These are phyloP conservation scores for Ridgeia piscesae DNA, from an alignment of 1,140 invertebrate genomes.

Conservation along the genomic window DNA sequence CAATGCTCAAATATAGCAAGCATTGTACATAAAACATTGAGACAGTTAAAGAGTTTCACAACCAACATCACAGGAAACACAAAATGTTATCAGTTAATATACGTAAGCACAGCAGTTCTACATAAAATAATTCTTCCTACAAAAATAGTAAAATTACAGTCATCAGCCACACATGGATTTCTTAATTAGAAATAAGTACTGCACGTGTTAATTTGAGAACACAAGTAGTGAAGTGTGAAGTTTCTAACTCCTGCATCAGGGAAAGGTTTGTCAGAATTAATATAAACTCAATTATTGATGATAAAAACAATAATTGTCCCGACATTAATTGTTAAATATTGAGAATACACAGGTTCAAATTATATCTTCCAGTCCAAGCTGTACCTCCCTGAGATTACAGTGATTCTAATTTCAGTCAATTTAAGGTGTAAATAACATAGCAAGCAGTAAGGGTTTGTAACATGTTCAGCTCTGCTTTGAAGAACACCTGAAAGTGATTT, in stretches of 20 bases:
- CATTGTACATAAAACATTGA: background rate
- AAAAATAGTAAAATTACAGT: background rate
- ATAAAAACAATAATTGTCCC: background rate
- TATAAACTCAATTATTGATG: background rate
- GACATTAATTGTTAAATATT: background rate
- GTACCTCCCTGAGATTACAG: no score
- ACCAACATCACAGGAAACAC: background rate
- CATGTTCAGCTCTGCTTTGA: no score
- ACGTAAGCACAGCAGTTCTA: background rate
- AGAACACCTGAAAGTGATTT: no score
- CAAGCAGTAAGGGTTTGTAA: no score
- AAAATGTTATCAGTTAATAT: background rate
- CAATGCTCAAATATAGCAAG: conserved; percentile 4
- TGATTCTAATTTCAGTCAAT: no score
- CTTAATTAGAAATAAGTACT: background rate
- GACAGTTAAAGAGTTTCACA: background rate
- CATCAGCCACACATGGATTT: background rate
- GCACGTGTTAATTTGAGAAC: background rate
- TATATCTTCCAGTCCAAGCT: background rate
- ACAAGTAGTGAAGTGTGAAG: background rate
- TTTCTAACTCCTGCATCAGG: background rate
- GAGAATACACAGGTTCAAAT: background rate
- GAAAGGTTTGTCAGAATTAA: background rate
- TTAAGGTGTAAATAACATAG: no score
- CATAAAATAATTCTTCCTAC: background rate